These are phyloP conservation scores for Dysdera silvatica DNA, from an alignment of 1,140 invertebrate species.

Conservation along the genomic window DNA sequence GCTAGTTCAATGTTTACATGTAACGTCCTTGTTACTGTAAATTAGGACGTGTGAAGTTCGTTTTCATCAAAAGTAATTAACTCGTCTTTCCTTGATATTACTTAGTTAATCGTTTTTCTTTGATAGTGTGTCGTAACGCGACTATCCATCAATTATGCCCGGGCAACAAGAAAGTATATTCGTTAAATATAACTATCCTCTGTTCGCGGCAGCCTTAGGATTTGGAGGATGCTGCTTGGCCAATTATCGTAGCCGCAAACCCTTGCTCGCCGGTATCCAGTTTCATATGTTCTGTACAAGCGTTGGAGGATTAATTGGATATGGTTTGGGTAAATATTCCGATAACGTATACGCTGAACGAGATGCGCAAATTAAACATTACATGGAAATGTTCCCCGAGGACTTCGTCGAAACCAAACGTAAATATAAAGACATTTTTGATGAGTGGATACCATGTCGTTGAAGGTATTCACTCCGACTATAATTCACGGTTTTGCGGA, in stretches of 20 bases:
- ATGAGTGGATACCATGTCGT: constrained; percentile 14
- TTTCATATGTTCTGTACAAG: not conserved
- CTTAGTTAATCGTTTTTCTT: too few species aligned
- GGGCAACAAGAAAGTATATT: constrained; percentile 23
- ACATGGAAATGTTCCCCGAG: constrained; percentile 35
- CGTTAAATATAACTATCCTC: constrained; percentile 3
- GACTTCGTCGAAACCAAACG: constrained; percentile 24
- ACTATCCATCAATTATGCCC: too few species aligned
- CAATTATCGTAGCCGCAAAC: not conserved
- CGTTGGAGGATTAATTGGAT: constrained; percentile 9
- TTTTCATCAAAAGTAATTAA: too few species aligned
- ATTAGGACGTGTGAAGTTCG: too few species aligned
- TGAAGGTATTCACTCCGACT: too few species aligned
- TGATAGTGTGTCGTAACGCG: too few species aligned
- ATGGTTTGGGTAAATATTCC: constrained; percentile 2
- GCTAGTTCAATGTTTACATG: too few species aligned
- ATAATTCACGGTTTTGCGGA: too few species aligned
- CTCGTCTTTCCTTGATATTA: too few species aligned
- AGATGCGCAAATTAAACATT: constrained; percentile 33
- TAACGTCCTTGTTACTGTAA: too few species aligned
- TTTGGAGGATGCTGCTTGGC: not conserved
- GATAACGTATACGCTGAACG: constrained; percentile 4
- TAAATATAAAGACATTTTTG: constrained; percentile 25
- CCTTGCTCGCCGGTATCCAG: constrained; percentile 22
- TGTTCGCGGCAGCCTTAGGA: not conserved